Conservation (phyloP, 2,113 vertebrate genomes). For the Hipposideros armiger region DNA sequence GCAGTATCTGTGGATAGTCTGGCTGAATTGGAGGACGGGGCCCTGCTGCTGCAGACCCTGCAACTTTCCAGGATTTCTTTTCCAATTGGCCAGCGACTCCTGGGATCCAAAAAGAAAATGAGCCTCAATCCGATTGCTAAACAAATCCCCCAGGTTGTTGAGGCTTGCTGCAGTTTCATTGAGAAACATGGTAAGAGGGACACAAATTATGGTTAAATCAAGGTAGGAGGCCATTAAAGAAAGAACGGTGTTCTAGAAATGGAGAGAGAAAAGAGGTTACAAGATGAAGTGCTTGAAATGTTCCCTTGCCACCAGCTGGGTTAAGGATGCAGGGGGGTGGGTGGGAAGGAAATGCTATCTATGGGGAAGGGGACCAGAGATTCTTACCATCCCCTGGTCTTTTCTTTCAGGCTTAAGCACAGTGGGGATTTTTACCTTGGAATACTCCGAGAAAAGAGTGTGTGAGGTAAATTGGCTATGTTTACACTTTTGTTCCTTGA, state of each 20-base stretch:
- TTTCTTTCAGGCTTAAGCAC: slow-evolving; percentile 92
- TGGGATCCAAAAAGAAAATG: slow-evolving; percentile 88
- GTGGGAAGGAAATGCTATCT: neutral
- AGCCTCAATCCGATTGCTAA: slow-evolving; percentile 95
- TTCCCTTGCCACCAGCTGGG: neutral
- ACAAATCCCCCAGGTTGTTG: slow-evolving; percentile 94
- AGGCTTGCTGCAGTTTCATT: slow-evolving; percentile 94
- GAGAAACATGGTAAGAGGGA: slow-evolving; percentile 89
- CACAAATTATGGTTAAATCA: slow-evolving; percentile 26
- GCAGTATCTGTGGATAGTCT: slow-evolving; percentile 95
- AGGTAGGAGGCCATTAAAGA: neutral
- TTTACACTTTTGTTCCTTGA: neutral
- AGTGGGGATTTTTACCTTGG: slow-evolving; percentile 94
- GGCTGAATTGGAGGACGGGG: slow-evolving; percentile 93
- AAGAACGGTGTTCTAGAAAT: neutral
- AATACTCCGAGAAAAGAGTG: slow-evolving; percentile 94
- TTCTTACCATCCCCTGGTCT: slow-evolving; percentile 32
- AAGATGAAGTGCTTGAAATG: neutral
- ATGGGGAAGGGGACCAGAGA: neutral
- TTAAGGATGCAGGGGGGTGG: neutral
- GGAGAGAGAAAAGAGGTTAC: neutral
- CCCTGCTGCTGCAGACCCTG: slow-evolving; percentile 93
- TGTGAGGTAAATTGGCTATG: slow-evolving; percentile 88
- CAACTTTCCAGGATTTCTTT: slow-evolving; percentile 91
- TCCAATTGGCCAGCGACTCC: slow-evolving; percentile 91